Percentiles rank a stretch among this genome's conserved stretches.
These are phyloP conservation scores for Apantesis nais DNA, from an alignment of 2,888 invertebrate species.

Conservation along the genomic window DNA sequence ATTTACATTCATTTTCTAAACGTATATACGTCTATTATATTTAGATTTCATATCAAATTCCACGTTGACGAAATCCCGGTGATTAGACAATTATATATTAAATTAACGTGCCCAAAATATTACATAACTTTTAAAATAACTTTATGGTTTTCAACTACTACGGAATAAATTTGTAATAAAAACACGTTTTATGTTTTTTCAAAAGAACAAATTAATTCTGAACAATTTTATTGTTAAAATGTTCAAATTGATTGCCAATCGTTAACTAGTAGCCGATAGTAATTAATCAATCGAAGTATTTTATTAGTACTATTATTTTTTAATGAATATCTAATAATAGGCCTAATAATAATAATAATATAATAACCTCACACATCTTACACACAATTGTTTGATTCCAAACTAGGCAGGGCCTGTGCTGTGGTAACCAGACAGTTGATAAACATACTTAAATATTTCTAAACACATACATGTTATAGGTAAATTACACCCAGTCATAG, in stretches of 20 bases:
- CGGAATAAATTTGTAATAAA: slow-evolving; percentile 9
- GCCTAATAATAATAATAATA: too few relatives aligned
- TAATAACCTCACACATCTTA: too few relatives aligned
- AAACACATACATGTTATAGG: too few relatives aligned
- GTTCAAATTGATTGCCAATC: slow-evolving; percentile 5
- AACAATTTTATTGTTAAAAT: background rate
- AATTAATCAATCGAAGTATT: slow-evolving; percentile 14
- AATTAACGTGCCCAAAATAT: background rate
- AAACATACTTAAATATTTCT: too few relatives aligned
- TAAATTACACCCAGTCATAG: too few relatives aligned
- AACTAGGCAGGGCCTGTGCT: too few relatives aligned
- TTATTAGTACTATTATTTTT: background rate
- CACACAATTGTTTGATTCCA: too few relatives aligned
- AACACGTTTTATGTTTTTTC: slow-evolving; percentile 6
- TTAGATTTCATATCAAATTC: background rate
- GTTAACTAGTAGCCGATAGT: slow-evolving; percentile 10
- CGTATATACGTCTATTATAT: background rate
- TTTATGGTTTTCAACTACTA: background rate
- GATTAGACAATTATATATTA: too few relatives aligned
- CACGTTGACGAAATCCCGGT: background rate
- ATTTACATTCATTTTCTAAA: background rate
- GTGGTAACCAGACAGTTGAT: too few relatives aligned
- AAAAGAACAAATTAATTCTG: background rate
- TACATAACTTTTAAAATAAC: background rate
- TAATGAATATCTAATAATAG: too few relatives aligned